Base-by-base conservation (phyloP, 2,797 vertebrate genomes). In the Vireo griseus region DNA sequence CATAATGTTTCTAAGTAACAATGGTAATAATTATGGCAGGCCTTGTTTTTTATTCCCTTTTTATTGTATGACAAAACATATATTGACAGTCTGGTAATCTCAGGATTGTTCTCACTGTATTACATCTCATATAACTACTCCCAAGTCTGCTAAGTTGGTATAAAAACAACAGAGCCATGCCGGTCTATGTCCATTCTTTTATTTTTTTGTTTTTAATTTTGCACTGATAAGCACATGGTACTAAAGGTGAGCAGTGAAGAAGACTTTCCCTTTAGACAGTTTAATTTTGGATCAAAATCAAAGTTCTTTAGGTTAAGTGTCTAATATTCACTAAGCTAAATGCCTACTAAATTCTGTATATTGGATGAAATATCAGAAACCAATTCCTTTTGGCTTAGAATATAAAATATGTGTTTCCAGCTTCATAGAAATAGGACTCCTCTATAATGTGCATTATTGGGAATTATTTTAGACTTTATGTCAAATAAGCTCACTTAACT, bases 391-490 rank as follows among this genome's bases (percentile, higher is more conserved):
- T 87, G 69, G 28, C 16, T 85, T 82, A 67, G 47, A 54, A 67
- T 68, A 58, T 5, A 66, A 86, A 91, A 86, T 24, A 80, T 3
- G 18, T 75, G 51, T 66, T 97, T 91, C 86, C 89, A 93, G 86
- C 62, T 40, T 40, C 44, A 79, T 75, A 93, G 59, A 93, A 90
- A 47, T 18, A 24, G 14, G 22, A 16, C 29, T 73, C 11, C 29
- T 88, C 92, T 95, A 89, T 40, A 52, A 82, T 81, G 72, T 37
- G 37, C 40, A 68, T 50, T 94, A 65, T 16, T 84, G 14, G 37
- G 54, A 95, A 78, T 55, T 74, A 51, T 85, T 92, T 92, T 71
- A 78, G 54, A 72, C n/a, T 95, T 71, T 6, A 88, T 87, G 69
- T 90, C 90, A 93, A 89, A 80, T 16, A 88, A 57, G 10, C 74